A percentile compares a stretch with the other conserved stretches of the same genome.
phyloP scores from a whole-genome alignment of 2,797 vertebrate genomes.

The Menidia menidia region DNA sequence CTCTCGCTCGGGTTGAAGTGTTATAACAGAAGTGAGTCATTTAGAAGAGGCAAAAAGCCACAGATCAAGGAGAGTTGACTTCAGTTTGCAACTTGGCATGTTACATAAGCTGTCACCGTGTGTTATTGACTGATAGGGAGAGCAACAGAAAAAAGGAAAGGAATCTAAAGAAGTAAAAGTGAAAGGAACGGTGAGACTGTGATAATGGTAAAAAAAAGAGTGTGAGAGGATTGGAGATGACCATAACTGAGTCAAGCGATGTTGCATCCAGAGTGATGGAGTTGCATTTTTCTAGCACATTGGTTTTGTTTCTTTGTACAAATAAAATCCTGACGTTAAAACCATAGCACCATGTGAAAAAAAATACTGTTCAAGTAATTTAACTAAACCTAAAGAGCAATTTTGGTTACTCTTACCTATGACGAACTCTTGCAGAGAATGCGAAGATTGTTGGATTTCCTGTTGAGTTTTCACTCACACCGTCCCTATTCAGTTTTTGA shows the following conservation, averaged over 20 bases:
- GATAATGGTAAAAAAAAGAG: conserved; percentile 51
- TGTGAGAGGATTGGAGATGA: conserved; percentile 39
- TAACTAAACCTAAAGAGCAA: too few species aligned
- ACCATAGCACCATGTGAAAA: too few species aligned
- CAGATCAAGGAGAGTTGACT: conserved; percentile 80
- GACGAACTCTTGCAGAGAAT: too few species aligned
- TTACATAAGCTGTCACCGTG: conserved; percentile 82
- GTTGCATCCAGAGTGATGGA: conserved; percentile 44
- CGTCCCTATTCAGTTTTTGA: too few species aligned
- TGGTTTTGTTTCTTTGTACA: neutral
- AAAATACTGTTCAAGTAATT: too few species aligned
- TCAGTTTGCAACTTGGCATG: conserved; percentile 72
- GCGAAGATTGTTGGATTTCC: too few species aligned
- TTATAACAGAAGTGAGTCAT: conserved; percentile 85
- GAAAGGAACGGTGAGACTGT: conserved; percentile 60
- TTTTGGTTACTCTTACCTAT: too few species aligned
- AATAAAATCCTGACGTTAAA: too few species aligned
- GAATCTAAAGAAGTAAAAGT: conserved; percentile 17
- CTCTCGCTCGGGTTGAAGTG: conserved; percentile 79
- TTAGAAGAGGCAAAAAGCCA: conserved; percentile 78
- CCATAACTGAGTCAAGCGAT: conserved; percentile 37
- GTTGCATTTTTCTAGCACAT: conserved; percentile 33
- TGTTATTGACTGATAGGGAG: conserved; percentile 74
- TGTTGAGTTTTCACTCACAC: too few species aligned
- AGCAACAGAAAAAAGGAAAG: conserved; percentile 31